These are phyloP conservation scores for Ctenomys sociabilis DNA, from an alignment of 2,113 vertebrate species.

Conservation along the genomic window DNA sequence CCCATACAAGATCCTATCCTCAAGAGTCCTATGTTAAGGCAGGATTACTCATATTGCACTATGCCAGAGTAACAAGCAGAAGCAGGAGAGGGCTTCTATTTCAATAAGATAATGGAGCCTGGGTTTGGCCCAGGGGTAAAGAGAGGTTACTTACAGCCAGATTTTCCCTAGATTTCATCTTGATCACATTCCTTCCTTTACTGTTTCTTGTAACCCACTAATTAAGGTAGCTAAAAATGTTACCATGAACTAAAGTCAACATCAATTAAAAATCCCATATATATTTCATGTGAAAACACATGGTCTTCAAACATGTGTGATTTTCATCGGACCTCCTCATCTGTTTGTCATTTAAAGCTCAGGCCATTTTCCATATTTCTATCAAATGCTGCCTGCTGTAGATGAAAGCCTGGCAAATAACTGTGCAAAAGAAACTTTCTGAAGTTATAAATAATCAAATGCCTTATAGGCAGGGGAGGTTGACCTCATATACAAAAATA, in stretches of 20 bases:
- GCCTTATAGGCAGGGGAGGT: constrained; percentile 81
- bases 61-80: not conserved
- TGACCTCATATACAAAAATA: constrained; percentile 85
- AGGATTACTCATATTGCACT: not conserved
- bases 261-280: constrained; percentile 96
- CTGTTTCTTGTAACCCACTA: constrained; percentile 91
- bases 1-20: not conserved
- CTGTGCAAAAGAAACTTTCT: constrained; percentile 89
- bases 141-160: constrained; percentile 69
- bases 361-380: constrained; percentile 93
- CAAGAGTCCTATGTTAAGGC: not conserved
- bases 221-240: constrained; percentile 92
- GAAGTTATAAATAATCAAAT: constrained; percentile 93
- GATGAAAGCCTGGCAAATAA: constrained; percentile 89
- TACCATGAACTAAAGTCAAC: constrained; percentile 91
- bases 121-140: not conserved
- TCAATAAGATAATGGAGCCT: constrained; percentile 19
- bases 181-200: constrained; percentile 89
- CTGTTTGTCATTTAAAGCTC: constrained; percentile 95
- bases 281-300: constrained; percentile 90
- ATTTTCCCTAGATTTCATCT: constrained; percentile 80
- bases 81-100: constrained; percentile 13
- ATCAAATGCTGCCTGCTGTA: constrained; percentile 89
- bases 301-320: constrained; percentile 90
- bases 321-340: constrained; percentile 92